phyloP scores from a whole-genome alignment of 2,113 vertebrate genomes.

The Bubo blakistoni region DNA sequence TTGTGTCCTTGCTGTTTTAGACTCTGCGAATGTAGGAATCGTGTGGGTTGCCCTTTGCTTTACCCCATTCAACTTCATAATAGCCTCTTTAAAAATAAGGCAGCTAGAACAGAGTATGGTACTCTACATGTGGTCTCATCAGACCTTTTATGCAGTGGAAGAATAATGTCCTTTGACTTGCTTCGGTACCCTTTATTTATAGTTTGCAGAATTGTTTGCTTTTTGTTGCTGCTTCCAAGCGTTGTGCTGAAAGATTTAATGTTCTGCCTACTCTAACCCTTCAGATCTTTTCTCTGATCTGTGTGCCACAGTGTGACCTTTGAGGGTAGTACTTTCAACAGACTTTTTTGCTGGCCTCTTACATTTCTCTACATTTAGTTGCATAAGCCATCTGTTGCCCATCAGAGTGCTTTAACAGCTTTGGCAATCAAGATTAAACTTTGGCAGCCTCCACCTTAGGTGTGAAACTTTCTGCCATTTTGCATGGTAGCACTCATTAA shows the following conservation, averaged over 20 bases:
- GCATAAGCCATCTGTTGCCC: constrained; percentile 18
- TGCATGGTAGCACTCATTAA: background rate
- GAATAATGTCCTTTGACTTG: background rate
- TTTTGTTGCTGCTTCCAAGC: background rate
- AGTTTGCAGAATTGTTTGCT: background rate
- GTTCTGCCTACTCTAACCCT: background rate
- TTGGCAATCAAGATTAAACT: background rate
- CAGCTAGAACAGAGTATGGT: background rate
- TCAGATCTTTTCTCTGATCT: background rate
- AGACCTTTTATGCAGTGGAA: background rate
- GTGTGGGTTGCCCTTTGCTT: constrained; percentile 5
- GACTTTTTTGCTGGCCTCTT: background rate
- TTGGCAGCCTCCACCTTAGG: background rate
- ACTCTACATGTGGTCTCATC: background rate
- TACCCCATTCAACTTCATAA: background rate
- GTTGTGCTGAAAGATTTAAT: background rate
- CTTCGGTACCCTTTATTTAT: background rate
- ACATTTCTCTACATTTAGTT: background rate
- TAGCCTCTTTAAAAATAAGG: background rate
- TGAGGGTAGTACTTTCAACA: background rate
- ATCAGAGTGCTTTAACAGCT: background rate
- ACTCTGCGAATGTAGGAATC: background rate
- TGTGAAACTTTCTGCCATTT: background rate
- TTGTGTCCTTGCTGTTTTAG: background rate
- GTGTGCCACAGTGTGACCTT: background rate